Evolutionary conservation across 1,140 invertebrate species (phyloP).

Genomic region (Halesus radiatus): DNA sequence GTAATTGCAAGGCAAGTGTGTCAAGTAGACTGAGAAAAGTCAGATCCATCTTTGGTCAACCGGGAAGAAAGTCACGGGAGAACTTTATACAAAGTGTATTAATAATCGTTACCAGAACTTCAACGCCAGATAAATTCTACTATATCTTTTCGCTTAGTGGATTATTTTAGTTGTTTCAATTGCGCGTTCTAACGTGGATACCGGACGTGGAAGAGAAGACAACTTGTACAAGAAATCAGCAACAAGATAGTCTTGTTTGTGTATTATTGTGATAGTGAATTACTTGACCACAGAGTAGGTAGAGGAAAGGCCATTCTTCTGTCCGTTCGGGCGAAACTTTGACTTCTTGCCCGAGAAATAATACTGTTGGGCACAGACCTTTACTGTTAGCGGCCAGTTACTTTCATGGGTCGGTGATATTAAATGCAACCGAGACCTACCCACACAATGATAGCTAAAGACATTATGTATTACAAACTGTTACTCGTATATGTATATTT

Average conservation of each 20-base stretch:
- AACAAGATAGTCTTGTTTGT: constrained; percentile 1
- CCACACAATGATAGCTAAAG: background rate
- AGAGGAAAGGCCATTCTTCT: background rate
- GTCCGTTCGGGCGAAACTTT: background rate
- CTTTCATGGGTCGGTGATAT: background rate
- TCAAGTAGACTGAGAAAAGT: constrained; percentile 18
- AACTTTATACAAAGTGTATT: background rate
- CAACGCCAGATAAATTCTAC: background rate
- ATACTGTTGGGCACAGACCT: background rate
- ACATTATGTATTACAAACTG: no score
- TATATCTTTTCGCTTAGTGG: background rate
- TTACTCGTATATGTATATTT: no score
- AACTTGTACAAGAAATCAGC: constrained; percentile 8
- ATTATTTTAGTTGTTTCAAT: background rate
- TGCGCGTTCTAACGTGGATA: background rate
- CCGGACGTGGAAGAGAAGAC: constrained; percentile 17
- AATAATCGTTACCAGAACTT: background rate
- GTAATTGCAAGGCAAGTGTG: constrained; percentile 36
- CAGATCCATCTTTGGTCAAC: background rate
- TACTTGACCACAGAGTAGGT: constrained; percentile 20
- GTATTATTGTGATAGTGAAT: constrained; percentile 12
- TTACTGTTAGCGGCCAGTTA: background rate
- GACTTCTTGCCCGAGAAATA: background rate
- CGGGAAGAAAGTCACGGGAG: background rate
- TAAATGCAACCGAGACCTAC: background rate